Evolutionary conservation across 2,888 invertebrate species (phyloP).

Genomic region (Eustalomyia histrio): DNA sequence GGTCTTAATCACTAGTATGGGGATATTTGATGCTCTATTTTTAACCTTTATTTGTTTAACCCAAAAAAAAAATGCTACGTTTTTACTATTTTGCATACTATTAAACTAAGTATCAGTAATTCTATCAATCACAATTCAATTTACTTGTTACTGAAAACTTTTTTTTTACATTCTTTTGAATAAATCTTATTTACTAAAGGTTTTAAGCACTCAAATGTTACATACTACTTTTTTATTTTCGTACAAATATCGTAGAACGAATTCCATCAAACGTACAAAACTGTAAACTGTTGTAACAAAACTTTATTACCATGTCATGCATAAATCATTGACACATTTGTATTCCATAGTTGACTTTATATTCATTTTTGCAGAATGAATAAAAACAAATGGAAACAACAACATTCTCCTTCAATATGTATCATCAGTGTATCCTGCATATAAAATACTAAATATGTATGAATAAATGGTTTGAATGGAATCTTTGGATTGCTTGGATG

Average conservation of each 20-base stretch:
- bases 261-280: constrained; percentile 7
- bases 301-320: constrained; percentile 57
- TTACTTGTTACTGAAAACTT: not conserved
- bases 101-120: not conserved
- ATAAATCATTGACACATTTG: constrained; percentile 63
- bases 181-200: not conserved
- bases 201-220: not conserved
- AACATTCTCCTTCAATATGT: not conserved
- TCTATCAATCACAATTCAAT: not conserved
- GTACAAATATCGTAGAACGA: not conserved
- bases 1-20: too few relatives aligned
- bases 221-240: not conserved
- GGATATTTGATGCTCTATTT: too few relatives aligned
- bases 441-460: not conserved
- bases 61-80: too few relatives aligned
- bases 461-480: not conserved
- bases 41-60: too few relatives aligned
- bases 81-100: too few relatives aligned
- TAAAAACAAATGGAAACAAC: not conserved
- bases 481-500: not conserved
- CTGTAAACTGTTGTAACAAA: constrained; percentile 35
- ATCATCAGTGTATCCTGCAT: not conserved
- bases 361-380: constrained; percentile 19
- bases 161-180: not conserved
- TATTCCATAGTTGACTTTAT: constrained; percentile 37